A percentile compares a stretch with the other conserved stretches of the same genome.
Conservation (phyloP, 2,888 invertebrate species). For the Lochmaea crataegi region DNA sequence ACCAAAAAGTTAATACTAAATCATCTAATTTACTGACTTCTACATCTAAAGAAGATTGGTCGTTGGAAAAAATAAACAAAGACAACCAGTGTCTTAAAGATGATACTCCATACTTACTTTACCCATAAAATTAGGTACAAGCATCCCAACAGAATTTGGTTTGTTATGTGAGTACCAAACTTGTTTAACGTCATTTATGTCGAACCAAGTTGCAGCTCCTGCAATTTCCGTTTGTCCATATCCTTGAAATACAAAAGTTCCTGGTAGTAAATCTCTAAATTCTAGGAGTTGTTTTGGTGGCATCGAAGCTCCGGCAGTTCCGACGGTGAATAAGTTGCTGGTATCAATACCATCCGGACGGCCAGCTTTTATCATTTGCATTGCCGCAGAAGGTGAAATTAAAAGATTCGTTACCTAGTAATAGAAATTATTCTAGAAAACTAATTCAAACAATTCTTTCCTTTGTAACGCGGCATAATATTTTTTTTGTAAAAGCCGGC, state of each 20-base stretch:
- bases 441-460: neutral
- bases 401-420: constrained; percentile 53
- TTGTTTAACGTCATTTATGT: constrained; percentile 52
- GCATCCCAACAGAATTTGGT: constrained; percentile 54
- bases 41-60: no score
- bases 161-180: constrained; percentile 52
- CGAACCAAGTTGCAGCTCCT: constrained; percentile 55
- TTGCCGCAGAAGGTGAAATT: constrained; percentile 53
- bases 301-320: constrained; percentile 57
- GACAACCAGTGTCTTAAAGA: neutral
- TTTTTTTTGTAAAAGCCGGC: no score
- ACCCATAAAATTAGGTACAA: constrained; percentile 52
- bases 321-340: constrained; percentile 50
- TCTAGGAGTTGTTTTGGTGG: constrained; percentile 49
- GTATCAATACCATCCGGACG: constrained; percentile 59
- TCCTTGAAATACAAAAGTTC: constrained; percentile 54
- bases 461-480: no score
- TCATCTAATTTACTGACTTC: no score
- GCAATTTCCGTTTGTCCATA: constrained; percentile 61
- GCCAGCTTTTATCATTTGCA: constrained; percentile 53
- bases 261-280: constrained; percentile 59
- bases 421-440: constrained; percentile 17
- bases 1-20: no score
- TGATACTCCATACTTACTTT: constrained; percentile 51
- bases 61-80: neutral